Conservation (phyloP, 1,140 invertebrate genomes). For the Apocrypta bakeri region DNA sequence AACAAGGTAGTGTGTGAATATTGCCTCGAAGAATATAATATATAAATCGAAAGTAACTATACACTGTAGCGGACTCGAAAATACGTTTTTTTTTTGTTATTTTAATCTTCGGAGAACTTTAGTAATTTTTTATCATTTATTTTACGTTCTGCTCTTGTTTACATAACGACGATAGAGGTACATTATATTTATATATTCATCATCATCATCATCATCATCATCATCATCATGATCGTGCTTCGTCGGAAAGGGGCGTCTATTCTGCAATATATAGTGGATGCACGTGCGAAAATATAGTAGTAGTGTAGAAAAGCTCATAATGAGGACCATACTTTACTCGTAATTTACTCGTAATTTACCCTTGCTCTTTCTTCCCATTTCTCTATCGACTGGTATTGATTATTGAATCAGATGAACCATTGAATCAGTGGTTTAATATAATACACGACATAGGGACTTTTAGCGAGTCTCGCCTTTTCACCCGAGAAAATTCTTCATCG, state of each 20-base stretch:
- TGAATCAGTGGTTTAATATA: conserved; percentile 13
- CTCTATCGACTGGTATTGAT: neutral
- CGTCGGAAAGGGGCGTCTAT: conserved; percentile 16
- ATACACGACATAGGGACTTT: neutral
- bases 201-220: neutral
- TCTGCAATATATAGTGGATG: conserved; percentile 23
- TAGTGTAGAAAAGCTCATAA: conserved; percentile 48
- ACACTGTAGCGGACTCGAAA: conserved; percentile 21
- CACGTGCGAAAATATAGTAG: conserved; percentile 46
- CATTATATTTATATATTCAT: conserved; percentile 4
- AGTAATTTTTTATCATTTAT: neutral
- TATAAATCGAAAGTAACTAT: conserved; percentile 12
- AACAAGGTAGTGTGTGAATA: conserved; percentile 3
- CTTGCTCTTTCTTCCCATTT: neutral
- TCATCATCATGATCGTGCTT: neutral
- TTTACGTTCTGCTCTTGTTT: conserved; percentile 10
- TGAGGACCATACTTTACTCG: conserved; percentile 21
- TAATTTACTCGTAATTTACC: neutral
- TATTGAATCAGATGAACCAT: too few relatives aligned
- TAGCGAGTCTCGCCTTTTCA: conserved; percentile 23
- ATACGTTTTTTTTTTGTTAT: conserved; percentile 14
- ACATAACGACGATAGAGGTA: conserved; percentile 1
- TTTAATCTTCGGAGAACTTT: neutral
- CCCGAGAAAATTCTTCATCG: conserved; percentile 28
- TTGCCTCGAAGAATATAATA: conserved; percentile 30